These are phyloP conservation scores for Disparrhopalites patrizii DNA, from an alignment of 2,888 invertebrate genomes.

Conservation along the genomic window DNA sequence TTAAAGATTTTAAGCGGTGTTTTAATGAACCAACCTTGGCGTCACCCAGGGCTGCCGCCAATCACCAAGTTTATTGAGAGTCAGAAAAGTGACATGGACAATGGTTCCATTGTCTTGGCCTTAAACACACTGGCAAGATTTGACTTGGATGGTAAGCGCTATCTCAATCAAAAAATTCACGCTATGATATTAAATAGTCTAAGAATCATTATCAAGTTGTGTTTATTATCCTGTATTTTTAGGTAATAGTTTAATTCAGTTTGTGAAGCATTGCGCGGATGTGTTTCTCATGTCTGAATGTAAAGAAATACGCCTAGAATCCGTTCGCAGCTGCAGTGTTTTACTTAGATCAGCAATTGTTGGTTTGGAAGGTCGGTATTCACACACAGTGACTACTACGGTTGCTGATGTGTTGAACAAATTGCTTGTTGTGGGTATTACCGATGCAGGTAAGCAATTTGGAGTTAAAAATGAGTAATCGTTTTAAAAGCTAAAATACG, in stretches of 20 bases:
- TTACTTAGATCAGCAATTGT: conserved; percentile 78
- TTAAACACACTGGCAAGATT: conserved; percentile 82
- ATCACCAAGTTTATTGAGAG: conserved; percentile 25
- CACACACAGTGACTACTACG: conserved; percentile 76
- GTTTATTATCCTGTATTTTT: conserved; percentile 23
- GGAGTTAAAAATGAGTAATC: too few species aligned
- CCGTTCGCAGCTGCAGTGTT: conserved; percentile 89
- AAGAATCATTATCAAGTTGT: not conserved
- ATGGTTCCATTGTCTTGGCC: conserved; percentile 81
- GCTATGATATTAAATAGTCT: not conserved
- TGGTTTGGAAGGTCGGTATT: conserved; percentile 49
- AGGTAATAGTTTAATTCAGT: conserved; percentile 81
- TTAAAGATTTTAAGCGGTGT: conserved; percentile 86
- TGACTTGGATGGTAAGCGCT: conserved; percentile 71
- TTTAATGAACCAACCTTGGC: conserved; percentile 78
- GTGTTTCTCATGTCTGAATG: conserved; percentile 85
- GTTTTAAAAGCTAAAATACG: too few species aligned
- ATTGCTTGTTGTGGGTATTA: conserved; percentile 86
- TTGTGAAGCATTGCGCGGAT: conserved; percentile 88
- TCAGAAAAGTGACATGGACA: conserved; percentile 56
- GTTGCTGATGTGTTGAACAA: conserved; percentile 89
- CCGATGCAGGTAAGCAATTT: conserved; percentile 67
- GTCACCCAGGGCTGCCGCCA: conserved; percentile 71
- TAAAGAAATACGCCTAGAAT: conserved; percentile 85
- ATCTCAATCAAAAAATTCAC: not conserved